Evolutionary conservation across 2,797 vertebrate species (phyloP).

Genomic region (Falco cherrug): DNA sequence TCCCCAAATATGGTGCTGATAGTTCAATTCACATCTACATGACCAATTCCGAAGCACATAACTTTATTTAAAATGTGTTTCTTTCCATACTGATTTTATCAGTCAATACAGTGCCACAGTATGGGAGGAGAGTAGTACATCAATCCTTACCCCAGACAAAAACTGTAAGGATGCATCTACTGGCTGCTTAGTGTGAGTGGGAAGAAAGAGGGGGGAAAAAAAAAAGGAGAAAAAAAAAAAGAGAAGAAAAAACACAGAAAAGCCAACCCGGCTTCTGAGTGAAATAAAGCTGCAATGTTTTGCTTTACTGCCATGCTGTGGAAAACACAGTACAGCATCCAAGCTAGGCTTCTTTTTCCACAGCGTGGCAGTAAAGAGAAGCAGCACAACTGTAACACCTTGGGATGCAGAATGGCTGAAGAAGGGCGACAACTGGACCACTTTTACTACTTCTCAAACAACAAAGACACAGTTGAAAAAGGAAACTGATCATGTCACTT

Average conservation of each 20-base stretch:
- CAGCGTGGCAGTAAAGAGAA: constrained; percentile 30
- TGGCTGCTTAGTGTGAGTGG: not conserved
- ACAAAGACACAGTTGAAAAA: not conserved
- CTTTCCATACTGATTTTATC: constrained; percentile 71
- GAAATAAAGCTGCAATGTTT: not conserved
- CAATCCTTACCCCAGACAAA: constrained; percentile 18
- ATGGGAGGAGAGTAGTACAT: constrained; percentile 47
- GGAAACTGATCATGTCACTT: not conserved
- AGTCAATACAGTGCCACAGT: constrained; percentile 50
- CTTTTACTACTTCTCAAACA: not conserved
- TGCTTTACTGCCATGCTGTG: constrained; percentile 13
- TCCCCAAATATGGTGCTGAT: not conserved
- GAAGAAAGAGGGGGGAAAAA: not conserved
- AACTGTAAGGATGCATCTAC: not conserved
- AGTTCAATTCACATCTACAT: not conserved
- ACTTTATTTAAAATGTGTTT: constrained; percentile 62
- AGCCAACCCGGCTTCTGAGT: not conserved
- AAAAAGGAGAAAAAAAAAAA: too few relatives aligned
- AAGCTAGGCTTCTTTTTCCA: constrained; percentile 5
- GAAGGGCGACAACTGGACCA: not conserved
- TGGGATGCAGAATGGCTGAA: not conserved
- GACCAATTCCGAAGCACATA: constrained; percentile 30
- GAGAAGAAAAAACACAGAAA: not conserved
- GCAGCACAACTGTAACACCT: not conserved
- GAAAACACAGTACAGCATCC: not conserved